Base-by-base conservation (phyloP, 2,797 vertebrate genomes). In the Sebastes diaconus region DNA sequence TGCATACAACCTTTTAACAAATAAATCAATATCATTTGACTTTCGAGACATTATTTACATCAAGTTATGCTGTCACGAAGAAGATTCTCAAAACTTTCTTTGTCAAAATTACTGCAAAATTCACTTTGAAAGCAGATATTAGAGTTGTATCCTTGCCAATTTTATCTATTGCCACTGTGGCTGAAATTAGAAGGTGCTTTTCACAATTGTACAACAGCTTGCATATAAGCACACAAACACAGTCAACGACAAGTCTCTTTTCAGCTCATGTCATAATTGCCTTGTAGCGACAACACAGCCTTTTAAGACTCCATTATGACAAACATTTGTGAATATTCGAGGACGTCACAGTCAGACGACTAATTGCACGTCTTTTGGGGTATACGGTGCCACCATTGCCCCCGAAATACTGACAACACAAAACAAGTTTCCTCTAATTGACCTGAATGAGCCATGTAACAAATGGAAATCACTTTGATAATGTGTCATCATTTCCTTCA, bases 401-500 rank as follows among this genome's bases (percentile, higher is more conserved):
- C 84, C 68, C 39, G 32, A 88, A 87, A 88, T 68, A 80, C 64
- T 68, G 82, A 79, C 79, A 88, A 84, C 79, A 83, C 67, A 60
- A 80, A 90, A 90, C 78, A 78, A 78, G 66, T 84, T 87, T 72
- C 60, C 79, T 87, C 81, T 92, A 93, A 93, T 92, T 93, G 85
- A 90, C 87, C 87, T 81, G 87, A 87, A 92, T 88, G 90, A 87
- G 77, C 66, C 46, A n/a, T 67, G 87, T 81, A 84, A 87, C 75
- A 84, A 77, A 87, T 7, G 89, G 85, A 90, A 91, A 92, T 87
- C 88, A 66, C 88, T 92, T 90, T 92, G 88, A 93, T 89, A 83
- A 76, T 80, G 76, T 93, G 91, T 92, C 91, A 90, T 88, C 91
- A 88, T 73, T 72, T 83, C 67, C 76, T 68, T 57, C 65, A 27